Conservation (phyloP, 1,140 invertebrate species). For the Aphaenogaster rudis region DNA sequence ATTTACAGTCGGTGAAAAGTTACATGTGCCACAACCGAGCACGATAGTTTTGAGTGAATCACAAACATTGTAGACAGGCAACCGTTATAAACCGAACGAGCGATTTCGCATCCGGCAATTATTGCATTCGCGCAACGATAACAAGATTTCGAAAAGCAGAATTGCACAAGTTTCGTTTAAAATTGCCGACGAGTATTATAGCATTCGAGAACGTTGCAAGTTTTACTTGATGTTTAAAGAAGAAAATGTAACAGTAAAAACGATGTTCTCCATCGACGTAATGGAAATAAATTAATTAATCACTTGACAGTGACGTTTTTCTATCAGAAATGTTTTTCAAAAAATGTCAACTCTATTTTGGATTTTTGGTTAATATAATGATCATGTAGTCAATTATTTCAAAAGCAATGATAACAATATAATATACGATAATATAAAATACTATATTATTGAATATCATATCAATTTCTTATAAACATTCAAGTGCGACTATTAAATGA, state of each 20-base stretch:
- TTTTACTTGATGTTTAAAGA: conserved; percentile 13
- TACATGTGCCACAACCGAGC: conserved; percentile 16
- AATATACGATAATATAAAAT: not conserved
- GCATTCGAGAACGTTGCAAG: not conserved
- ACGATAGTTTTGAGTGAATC: conserved; percentile 48
- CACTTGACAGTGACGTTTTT: not conserved
- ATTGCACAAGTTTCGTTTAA: conserved; percentile 18
- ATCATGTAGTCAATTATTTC: not conserved
- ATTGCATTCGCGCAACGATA: conserved; percentile 2
- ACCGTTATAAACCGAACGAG: conserved; percentile 10
- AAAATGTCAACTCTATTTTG: not conserved
- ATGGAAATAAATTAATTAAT: not conserved
- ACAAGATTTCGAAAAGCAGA: not conserved
- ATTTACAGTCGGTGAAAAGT: conserved; percentile 56
- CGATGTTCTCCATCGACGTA: too few species aligned
- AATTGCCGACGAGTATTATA: not conserved
- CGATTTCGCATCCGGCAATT: conserved; percentile 37
- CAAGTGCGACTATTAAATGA: not conserved
- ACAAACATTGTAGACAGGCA: conserved; percentile 26
- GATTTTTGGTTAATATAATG: not conserved
- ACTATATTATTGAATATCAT: not conserved
- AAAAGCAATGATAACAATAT: not conserved
- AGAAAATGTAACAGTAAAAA: not conserved
- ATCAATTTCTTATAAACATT: not conserved
- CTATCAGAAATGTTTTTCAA: not conserved